Evolutionary conservation across 2,797 vertebrate genomes (phyloP), one percentile per base, ranked within the genome.

Genomic region (Neoniphon sammara): DNA sequence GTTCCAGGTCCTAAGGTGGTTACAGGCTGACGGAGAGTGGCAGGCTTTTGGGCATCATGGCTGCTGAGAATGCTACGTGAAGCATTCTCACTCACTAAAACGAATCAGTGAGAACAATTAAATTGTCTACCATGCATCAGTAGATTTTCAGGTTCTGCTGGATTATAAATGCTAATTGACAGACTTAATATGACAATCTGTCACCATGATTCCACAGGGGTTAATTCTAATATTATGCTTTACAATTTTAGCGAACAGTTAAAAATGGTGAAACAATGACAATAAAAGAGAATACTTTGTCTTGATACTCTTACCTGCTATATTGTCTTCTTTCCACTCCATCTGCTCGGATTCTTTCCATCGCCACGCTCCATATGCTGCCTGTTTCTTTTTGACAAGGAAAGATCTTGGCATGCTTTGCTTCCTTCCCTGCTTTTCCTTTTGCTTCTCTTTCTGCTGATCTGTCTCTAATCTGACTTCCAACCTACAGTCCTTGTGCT

Each of bases 341-440:
- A 61, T 74, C 27, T 85, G 86, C 49, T 91, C 86, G 0, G 80
- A 61, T 47, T 94, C 92, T 66, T 69, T 94, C 94, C 93, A 94
- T 21, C 89, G 88, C 92, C 91, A 93, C 2, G 78, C 92, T 10
- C 83, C 86, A 25, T 80, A 78, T 0, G 56, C 9, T 4, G 88
- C 85, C 18, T 71, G 90, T 74, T 93, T 95, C 85, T 95, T 94
- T 68, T 94, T 95, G 49, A 95, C 87, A 56, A 95, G 90, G 75
- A 95, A 95, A 60, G 94, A 94, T 61, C 90, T 90, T 0, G 94
- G 94, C 94, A 95, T 95, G 21, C 83, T 64, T 21, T 20, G 52
- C 53, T 75, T 27, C 5, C 53, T 25, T 10, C 8, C 5, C 3
- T 57, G 7, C 3, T 60, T 39, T 15, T 3, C 34, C 9, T 54